Evolutionary conservation across 2,113 vertebrate species (phyloP), one percentile per base, ranked within the genome.

Genomic region (Ctenomys sociabilis): DNA sequence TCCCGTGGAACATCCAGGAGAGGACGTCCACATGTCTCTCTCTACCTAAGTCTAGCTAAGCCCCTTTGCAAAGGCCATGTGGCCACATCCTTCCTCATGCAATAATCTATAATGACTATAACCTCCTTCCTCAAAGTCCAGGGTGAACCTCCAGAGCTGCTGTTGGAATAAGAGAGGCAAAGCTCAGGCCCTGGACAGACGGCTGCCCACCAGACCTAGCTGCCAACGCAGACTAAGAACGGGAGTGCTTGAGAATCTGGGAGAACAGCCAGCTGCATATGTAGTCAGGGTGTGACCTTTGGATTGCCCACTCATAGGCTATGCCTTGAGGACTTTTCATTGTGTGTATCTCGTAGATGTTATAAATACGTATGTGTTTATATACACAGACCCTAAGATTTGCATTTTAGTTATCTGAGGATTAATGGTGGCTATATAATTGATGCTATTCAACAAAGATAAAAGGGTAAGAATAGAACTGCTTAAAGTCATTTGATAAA

Each of bases 391-490:
- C 40, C 72, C 85, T 85, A 49, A 86, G 28, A 35, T 45, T 73
- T 75, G 43, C 68, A 54, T 86, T 66, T 22, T 52, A 45, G 57
- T 82, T 68, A 72, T 0, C 6, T 28, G 81, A 93, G 83, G 28
- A n/a, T 14, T 12, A 83, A 32, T 49, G 2, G 35, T 0, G 0
- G 63, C 87, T 30, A 30, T 73, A 54, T 75, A 21, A 14, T 82
- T 83, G 40, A 49, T 94, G 14, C 64, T 80, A 80, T 30, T 0
- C 10, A 90, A 64, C 13, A 57, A 70, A 10, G 22, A 95, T 73
- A 45, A 82, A 73, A 86, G 24, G n/a, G 70, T 86, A 77, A 90
- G 94, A 89, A 86, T 61, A 80, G 86, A 90, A 28, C 9, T 5
- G 52, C 45, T 26, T 28, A 10, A 86, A 66, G n/a, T 40, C 77